phyloP scores from a whole-genome alignment of 2,113 vertebrate species.

The Cyanistes caeruleus region DNA sequence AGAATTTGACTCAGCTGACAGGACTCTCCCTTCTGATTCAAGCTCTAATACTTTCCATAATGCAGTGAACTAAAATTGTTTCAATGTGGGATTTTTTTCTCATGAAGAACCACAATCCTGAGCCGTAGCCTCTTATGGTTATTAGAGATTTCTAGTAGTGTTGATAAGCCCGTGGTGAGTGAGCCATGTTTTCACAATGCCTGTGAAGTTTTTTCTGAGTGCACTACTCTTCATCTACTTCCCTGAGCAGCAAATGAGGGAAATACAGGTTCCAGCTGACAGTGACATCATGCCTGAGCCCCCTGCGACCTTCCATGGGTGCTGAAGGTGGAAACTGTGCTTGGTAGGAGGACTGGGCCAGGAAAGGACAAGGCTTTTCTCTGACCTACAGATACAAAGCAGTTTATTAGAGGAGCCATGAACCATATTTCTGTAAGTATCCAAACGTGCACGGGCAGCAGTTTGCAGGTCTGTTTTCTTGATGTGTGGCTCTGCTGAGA shows the following conservation, averaged over 20 bases:
- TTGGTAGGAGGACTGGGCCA: neutral
- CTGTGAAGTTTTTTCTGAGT: neutral
- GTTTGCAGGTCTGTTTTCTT: neutral
- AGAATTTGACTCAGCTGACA: neutral
- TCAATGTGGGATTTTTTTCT: neutral
- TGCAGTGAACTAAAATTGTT: neutral
- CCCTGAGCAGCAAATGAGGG: neutral
- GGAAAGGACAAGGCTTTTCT: neutral
- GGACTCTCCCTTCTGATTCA: neutral
- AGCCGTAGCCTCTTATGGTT: fast-evolving
- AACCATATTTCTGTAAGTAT: neutral
- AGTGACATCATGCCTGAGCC: too few species aligned
- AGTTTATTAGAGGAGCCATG: neutral
- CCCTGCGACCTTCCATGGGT: neutral
- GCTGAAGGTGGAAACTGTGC: neutral
- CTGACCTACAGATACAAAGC: neutral
- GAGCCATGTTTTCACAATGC: neutral
- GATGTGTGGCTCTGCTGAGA: neutral
- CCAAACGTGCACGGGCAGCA: neutral
- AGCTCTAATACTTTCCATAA: neutral
- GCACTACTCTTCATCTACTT: neutral
- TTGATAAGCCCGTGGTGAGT: neutral
- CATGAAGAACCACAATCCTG: neutral
- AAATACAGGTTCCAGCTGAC: neutral
- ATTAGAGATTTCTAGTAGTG: neutral